A percentile compares a stretch with the other conserved stretches of the same genome.
Conservation (phyloP, 2,797 vertebrate species). For the Glyptemys insculpta region DNA sequence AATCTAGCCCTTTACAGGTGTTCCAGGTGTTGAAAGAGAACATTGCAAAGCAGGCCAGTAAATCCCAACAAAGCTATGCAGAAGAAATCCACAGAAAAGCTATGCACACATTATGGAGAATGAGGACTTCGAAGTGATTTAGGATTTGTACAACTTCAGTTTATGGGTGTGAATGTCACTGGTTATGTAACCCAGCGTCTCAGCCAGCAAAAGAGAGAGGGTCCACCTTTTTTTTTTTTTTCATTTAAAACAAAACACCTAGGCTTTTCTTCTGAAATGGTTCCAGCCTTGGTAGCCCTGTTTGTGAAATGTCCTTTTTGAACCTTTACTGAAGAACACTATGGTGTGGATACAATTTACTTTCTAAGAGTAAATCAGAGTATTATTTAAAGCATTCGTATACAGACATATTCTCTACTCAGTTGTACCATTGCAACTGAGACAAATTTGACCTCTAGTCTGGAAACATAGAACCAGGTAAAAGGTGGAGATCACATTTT, state of each 20-base stretch:
- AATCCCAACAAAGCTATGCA: neutral
- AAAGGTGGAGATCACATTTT: neutral
- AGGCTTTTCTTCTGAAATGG: neutral
- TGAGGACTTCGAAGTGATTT: neutral
- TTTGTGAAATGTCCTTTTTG: neutral
- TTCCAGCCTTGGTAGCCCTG: neutral
- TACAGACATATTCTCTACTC: neutral
- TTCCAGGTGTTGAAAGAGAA: neutral
- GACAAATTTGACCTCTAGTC: neutral
- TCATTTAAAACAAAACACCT: neutral
- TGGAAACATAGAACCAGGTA: neutral
- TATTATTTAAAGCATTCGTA: neutral
- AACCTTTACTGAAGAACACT: neutral
- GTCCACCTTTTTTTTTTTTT: neutral
- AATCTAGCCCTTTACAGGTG: fast-evolving
- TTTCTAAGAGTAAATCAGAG: neutral
- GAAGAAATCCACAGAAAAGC: neutral
- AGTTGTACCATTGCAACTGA: neutral
- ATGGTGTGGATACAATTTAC: fast-evolving
- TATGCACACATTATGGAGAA: neutral
- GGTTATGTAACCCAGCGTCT: constrained; percentile 6
- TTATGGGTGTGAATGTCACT: neutral
- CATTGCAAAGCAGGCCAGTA: neutral
- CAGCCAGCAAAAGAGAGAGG: fast-evolving
- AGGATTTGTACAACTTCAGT: neutral